Evolutionary conservation across 2,888 invertebrate genomes (phyloP).

Genomic region (Automeris io): DNA sequence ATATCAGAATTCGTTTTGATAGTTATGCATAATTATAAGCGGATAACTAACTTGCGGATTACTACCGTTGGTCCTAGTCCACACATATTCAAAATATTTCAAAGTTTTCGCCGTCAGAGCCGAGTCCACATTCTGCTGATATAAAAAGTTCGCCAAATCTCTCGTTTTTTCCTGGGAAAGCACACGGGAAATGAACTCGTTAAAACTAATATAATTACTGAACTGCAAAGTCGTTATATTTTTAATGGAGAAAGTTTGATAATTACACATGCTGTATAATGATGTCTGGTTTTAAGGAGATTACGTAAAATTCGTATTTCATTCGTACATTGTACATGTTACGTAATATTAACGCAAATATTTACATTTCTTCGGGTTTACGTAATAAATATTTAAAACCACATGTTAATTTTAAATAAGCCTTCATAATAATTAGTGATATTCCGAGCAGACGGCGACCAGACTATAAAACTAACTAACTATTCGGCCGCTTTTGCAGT

Average conservation of each 20-base stretch:
- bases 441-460: no score
- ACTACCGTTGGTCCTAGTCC: slow-evolving; percentile 71
- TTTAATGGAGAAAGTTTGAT: slow-evolving; percentile 49
- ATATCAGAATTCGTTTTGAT: no score
- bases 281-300: slow-evolving; percentile 4
- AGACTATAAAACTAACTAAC: no score
- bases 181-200: slow-evolving; percentile 36
- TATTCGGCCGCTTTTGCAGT: no score
- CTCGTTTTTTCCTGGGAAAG: slow-evolving; percentile 59
- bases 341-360: no score
- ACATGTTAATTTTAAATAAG: no score
- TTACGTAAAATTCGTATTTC: neutral
- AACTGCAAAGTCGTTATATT: slow-evolving; percentile 39
- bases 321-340: no score
- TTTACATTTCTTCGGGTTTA: no score
- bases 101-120: slow-evolving; percentile 54
- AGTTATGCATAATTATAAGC: no score
- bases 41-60: slow-evolving; percentile 62
- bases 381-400: no score
- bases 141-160: slow-evolving; percentile 63
- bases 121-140: slow-evolving; percentile 62
- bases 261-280: slow-evolving; percentile 14
- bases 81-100: slow-evolving; percentile 72
- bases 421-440: no score
- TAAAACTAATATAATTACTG: slow-evolving; percentile 52